These are phyloP conservation scores for Aphaenogaster ashmeadi DNA, from an alignment of 1,140 invertebrate genomes.

Conservation along the genomic window DNA sequence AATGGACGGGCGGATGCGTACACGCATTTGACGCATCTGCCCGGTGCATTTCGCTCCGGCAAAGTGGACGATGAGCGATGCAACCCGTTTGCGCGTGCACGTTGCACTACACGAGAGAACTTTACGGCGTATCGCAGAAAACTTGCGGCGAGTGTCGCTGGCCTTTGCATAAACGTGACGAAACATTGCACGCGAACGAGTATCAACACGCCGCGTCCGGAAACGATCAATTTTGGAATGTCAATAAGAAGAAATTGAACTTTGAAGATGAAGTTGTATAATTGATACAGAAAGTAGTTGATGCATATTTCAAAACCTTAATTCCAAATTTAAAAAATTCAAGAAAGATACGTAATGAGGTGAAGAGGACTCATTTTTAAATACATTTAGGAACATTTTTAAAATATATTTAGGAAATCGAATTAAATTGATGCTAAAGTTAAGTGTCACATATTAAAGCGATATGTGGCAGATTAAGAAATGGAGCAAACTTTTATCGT, in stretches of 20 bases:
- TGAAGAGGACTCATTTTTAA: not conserved
- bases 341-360: not conserved
- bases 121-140: constrained; percentile 22
- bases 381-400: too few relatives aligned
- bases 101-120: not conserved
- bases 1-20: constrained; percentile 72
- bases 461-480: constrained; percentile 20
- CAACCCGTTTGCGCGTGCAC: constrained; percentile 48
- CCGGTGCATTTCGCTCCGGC: constrained; percentile 70
- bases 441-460: not conserved
- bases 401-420: not conserved
- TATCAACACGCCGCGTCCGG: not conserved
- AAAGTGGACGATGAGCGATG: constrained; percentile 64
- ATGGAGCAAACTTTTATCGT: constrained; percentile 47
- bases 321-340: not conserved
- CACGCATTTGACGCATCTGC: constrained; percentile 69
- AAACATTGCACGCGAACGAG: not conserved
- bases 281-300: not conserved
- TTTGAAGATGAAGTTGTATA: not conserved
- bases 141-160: constrained; percentile 40
- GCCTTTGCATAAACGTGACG: not conserved
- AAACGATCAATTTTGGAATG: constrained; percentile 20
- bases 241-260: not conserved
- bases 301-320: not conserved
- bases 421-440: not conserved